phyloP scores from a whole-genome alignment of 2,888 invertebrate species.

The Creontiades dilutus region DNA sequence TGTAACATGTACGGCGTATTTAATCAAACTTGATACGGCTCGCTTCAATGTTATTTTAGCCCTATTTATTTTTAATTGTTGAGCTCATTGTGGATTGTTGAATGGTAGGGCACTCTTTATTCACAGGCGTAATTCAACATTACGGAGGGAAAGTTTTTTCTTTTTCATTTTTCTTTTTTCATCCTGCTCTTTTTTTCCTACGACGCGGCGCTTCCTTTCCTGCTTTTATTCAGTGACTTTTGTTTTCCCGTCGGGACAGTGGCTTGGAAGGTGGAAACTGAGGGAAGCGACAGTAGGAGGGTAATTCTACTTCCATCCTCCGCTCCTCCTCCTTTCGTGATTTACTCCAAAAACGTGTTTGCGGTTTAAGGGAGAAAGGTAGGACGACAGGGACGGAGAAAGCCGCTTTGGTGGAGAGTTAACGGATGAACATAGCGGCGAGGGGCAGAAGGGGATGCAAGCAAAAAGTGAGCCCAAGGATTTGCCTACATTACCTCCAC shows the following conservation, averaged over 20 bases:
- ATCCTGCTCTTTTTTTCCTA: neutral
- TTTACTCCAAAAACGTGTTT: slow-evolving; percentile 71
- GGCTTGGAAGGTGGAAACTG: neutral
- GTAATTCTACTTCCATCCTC: slow-evolving; percentile 61
- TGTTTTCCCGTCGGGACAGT: slow-evolving; percentile 51
- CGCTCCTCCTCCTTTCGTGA: slow-evolving; percentile 43
- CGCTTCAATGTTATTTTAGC: neutral
- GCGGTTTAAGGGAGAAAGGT: slow-evolving; percentile 52
- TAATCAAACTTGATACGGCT: too few relatives aligned
- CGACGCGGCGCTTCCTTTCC: neutral
- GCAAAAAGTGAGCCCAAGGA: slow-evolving; percentile 58
- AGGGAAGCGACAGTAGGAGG: neutral
- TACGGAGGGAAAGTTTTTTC: neutral
- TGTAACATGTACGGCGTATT: too few relatives aligned
- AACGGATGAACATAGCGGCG: neutral
- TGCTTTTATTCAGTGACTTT: slow-evolving; percentile 33
- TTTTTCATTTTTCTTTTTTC: neutral
- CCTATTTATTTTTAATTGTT: too few relatives aligned
- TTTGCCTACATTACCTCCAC: slow-evolving; percentile 67
- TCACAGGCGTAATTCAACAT: slow-evolving; percentile 27
- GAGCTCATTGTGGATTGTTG: neutral
- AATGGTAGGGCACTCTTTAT: neutral
- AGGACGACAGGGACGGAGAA: slow-evolving; percentile 47
- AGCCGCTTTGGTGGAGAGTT: neutral
- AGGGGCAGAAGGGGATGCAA: slow-evolving; percentile 1